phyloP scores from a whole-genome alignment of 2,113 vertebrate species.

The Spermophilus dauricus region DNA sequence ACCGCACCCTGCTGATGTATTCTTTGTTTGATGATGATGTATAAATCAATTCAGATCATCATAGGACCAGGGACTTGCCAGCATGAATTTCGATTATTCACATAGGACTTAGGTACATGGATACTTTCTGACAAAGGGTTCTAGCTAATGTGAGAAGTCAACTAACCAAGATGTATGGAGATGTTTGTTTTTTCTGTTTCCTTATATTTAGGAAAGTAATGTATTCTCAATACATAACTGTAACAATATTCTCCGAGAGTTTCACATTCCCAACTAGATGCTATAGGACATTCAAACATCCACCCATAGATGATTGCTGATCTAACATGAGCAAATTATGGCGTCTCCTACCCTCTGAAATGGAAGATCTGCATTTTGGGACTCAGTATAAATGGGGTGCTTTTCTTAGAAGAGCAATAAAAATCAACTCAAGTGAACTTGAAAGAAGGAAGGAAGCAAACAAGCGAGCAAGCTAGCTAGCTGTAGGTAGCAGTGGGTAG shows the following conservation, averaged over 20 bases:
- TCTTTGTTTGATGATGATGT: background rate
- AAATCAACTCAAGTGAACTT: constrained; percentile 10
- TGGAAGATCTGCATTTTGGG: background rate
- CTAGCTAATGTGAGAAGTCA: background rate
- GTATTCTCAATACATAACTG: background rate
- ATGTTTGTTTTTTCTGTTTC: background rate
- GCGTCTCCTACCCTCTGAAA: background rate
- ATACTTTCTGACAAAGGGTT: background rate
- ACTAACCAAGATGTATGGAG: background rate
- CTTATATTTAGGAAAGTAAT: background rate
- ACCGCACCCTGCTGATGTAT: too few relatives aligned
- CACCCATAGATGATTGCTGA: background rate
- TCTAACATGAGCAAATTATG: background rate
- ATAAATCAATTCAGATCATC: background rate
- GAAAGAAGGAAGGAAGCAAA: background rate
- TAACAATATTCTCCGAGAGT: background rate
- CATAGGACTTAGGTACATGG: background rate
- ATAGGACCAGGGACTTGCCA: background rate
- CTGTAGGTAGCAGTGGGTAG: background rate
- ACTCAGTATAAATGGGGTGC: background rate
- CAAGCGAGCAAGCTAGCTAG: background rate
- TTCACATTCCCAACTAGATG: background rate
- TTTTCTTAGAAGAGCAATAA: background rate
- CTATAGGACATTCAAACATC: background rate
- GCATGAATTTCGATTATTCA: background rate